Base-by-base conservation (phyloP, 1,140 invertebrate species). In the Drosophila bipectinata region DNA sequence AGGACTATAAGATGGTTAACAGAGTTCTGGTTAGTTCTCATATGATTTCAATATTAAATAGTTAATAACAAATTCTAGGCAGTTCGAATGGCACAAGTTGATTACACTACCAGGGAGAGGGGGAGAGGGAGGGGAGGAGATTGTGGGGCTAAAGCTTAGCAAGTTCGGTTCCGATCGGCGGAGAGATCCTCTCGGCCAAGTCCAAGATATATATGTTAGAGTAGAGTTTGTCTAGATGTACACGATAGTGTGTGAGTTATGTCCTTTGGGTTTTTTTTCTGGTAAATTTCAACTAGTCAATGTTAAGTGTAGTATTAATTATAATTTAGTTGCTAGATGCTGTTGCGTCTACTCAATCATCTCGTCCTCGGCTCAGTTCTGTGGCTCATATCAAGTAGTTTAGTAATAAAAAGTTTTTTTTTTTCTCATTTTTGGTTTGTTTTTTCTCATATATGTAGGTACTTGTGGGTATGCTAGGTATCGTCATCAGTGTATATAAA, bases 391-490 rank as follows among this genome's bases (percentile, higher is more conserved):
- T 84, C 59, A 84, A 84, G 67, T 83, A 68, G 53, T 55, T 41
- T 64, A 73, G 72, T 83, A 79, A 84, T 83, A 83, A 83, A 83
- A 84, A 79, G 81, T 83, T 79, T 44, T 57, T 34, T 41, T 28
- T 41, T 28, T 48, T 62, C 26, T n/a, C 2, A 18, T 51, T 39
- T 64, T 39, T 32, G 12, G 8, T n/a, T 32, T 48, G n/a, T 26
- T 44, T 57, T 58, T 56, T 30, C 8, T 30, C 26, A 56, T 68
- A 75, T 83, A 78, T 76, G 71, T 84, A 84, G 79, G 80, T 84
- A 84, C 80, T 84, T 80, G 72, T 84, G 80, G 80, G 80, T 84
- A 58, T 79, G 76, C 62, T 84, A 84, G 76, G 54, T 84, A 76
- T 79, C 80, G 71, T 76, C 62, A 61, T 61, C 52, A 67, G 55